Conservation (phyloP, 2,888 invertebrate genomes). For the Aelia acuminata region DNA sequence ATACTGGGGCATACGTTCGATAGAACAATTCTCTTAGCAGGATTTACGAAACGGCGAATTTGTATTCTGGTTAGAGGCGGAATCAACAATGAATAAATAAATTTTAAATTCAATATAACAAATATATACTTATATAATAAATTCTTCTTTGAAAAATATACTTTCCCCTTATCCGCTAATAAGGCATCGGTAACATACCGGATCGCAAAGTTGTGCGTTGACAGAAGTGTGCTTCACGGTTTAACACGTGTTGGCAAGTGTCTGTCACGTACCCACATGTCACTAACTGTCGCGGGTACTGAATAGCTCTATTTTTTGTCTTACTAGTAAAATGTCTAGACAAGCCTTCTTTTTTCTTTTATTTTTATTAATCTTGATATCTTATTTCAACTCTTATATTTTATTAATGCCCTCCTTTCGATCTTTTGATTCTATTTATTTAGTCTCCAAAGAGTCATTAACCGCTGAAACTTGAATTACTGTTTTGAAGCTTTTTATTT, state of each 20-base stretch:
- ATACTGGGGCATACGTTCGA: too few species aligned
- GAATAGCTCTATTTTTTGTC: not conserved
- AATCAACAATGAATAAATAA: too few species aligned
- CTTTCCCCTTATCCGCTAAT: not conserved
- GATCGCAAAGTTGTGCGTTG: constrained; percentile 12
- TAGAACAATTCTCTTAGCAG: too few species aligned
- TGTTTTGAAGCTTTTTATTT: too few species aligned
- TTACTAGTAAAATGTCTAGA: not conserved
- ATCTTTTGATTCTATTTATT: too few species aligned
- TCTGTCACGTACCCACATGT: constrained; percentile 2
- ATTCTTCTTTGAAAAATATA: not conserved
- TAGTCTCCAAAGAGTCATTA: too few species aligned
- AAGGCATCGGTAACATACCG: not conserved
- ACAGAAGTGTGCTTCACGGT: constrained; percentile 10
- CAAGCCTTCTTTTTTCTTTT: not conserved
- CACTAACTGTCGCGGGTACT: not conserved
- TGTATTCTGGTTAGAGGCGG: too few species aligned
- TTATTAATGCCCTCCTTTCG: not conserved
- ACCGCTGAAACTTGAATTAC: too few species aligned
- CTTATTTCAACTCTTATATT: not conserved
- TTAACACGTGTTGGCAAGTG: not conserved
- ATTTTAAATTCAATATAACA: too few species aligned
- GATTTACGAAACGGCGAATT: too few species aligned
- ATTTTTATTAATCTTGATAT: not conserved
- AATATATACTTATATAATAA: too few species aligned